Evolutionary conservation across 2,888 invertebrate species (phyloP), one percentile per base, ranked within the genome.

Genomic region (Macaria liturata): DNA sequence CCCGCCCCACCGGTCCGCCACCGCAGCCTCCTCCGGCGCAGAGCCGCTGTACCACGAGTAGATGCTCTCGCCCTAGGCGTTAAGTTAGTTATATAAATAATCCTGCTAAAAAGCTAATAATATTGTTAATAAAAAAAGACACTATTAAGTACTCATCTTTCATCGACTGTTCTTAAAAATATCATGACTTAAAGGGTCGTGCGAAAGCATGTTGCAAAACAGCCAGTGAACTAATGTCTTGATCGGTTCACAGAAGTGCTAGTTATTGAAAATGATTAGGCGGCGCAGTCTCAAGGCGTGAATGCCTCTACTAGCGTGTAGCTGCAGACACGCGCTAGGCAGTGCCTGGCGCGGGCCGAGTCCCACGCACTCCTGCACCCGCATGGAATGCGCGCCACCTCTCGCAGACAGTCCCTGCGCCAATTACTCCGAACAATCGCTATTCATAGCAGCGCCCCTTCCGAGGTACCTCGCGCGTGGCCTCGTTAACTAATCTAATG

Each of bases 1-100:
- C 34, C 96, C 96, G 49, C 94, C 93, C 87, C 95, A 97, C 49
- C 97, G 94, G 56, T 96, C 96, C 51, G 94, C 93, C 79, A 95
- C 96, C 7, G 94, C 94, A 66, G 95, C 68, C 64, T 6, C 49
- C 61, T 46, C 32, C 51, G 37, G 39, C 95, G 44, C 94, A 40
- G 94, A 93, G 59, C 94, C 94, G 76, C 96, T 96, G 83, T 95
- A 95, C 95, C 96, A 97, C 47, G 97, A 95, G 81, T 96, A 97
- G 61, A 97, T 94, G 66, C 94, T 94, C 76, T 96, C 94, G 53
- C 94, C 95, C 97, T 97, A 91, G n/a, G 34, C 9, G 9, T 0
- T 2, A 37, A 37, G 5, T 37, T 37, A 6, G 7, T 37, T 37
- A 1, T 37, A 37, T 4, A 7, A 6, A 37, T 7, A 37, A 37